Percentiles rank a stretch among this genome's conserved stretches.
Conservation (phyloP, 2,113 vertebrate genomes). For the Leptodactylus fuscus region DNA sequence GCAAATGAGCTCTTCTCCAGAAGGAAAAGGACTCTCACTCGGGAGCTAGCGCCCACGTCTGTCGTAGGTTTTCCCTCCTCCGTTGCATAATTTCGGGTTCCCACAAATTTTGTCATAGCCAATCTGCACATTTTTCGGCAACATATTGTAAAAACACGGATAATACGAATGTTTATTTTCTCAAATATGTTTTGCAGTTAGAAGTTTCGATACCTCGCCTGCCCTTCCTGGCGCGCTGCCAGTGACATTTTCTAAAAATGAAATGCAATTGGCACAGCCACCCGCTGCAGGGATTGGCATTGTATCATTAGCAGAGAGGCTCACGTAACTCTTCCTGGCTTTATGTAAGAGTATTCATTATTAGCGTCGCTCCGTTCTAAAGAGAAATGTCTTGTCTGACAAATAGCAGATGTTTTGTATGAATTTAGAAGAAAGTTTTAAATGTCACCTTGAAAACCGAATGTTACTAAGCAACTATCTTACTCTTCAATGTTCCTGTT, state of each 20-base stretch:
- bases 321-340: background rate
- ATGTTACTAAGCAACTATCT: constrained; percentile 51
- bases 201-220: background rate
- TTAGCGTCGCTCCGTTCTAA: constrained; percentile 10
- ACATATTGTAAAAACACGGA: background rate
- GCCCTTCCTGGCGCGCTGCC: background rate
- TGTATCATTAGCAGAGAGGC: constrained; percentile 31
- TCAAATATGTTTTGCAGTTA: background rate
- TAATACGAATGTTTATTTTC: background rate
- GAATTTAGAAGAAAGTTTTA: constrained; percentile 49
- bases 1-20: too few species aligned
- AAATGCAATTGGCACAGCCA: background rate
- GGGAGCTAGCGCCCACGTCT: too few species aligned
- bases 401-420: constrained; percentile 42
- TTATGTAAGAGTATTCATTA: constrained; percentile 13
- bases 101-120: too few species aligned
- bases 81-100: background rate
- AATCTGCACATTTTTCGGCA: background rate
- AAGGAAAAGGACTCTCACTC: too few species aligned
- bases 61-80: too few species aligned
- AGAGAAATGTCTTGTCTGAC: constrained; percentile 37
- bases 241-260: constrained; percentile 34
- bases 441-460: constrained; percentile 48
- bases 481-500: constrained; percentile 5
- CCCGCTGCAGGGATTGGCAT: constrained; percentile 16